Evolutionary conservation across 2,797 vertebrate genomes (phyloP).

Genomic region (Sebastes miniatus): DNA sequence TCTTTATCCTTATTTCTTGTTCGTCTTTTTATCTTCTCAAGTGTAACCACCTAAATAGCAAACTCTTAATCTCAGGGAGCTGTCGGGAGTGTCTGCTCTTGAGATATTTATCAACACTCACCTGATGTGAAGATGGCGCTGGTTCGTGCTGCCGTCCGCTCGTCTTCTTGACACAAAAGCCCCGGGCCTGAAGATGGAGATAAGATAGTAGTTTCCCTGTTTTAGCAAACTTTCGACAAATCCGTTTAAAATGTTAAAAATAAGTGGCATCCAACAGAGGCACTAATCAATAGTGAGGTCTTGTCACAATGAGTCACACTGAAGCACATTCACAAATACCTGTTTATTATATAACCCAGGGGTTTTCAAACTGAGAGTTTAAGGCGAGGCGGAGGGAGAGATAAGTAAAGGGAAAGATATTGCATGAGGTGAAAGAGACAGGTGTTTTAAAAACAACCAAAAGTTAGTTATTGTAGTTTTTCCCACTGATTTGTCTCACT

Average conservation of each 20-base stretch:
- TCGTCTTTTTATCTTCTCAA: not conserved
- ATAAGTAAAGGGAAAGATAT: not conserved
- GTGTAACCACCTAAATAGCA: not conserved
- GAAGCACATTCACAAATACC: not conserved
- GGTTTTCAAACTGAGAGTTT: too few relatives aligned
- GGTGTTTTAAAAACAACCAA: not conserved
- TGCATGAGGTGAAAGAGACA: not conserved
- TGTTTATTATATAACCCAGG: not conserved
- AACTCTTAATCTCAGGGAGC: conserved; percentile 5
- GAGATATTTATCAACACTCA: not conserved
- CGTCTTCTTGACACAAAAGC: not conserved
- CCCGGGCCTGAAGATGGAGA: conserved; percentile 39
- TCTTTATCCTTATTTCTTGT: not conserved
- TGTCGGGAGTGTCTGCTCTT: not conserved
- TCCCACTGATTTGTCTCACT: not conserved
- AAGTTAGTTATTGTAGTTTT: not conserved
- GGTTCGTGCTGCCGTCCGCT: not conserved
- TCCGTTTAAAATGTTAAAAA: not conserved
- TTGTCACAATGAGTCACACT: not conserved
- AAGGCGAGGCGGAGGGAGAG: not conserved
- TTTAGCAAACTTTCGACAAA: not conserved
- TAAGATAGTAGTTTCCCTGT: conserved; percentile 20
- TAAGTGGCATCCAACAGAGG: not conserved
- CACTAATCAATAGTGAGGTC: not conserved
- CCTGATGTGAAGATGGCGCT: not conserved